Evolutionary conservation across 2,888 invertebrate species (phyloP), one percentile per base, ranked within the genome.

Genomic region (Periphyllus acericola): DNA sequence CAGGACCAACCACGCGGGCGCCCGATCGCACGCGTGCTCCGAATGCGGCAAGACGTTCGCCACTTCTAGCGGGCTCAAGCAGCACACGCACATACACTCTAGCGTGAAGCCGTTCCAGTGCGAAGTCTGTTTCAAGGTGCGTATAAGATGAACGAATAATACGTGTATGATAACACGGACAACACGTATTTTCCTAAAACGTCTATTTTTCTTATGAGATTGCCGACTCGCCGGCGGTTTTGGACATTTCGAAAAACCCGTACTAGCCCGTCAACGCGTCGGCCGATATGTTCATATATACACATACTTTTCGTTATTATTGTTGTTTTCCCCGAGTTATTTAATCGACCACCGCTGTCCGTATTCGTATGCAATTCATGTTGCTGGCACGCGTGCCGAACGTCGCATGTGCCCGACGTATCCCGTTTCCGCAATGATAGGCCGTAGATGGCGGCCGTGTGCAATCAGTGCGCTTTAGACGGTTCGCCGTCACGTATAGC

Each of bases 21-120:
- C 98, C 79, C 94, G 99, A 91, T 96, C 96, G 91, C 99, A 99
- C 94, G 98, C 98, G 90, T 99, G 99, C 92, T 95, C 96, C 89
- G 98, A 99, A 93, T 99, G 99, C 93, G 99, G 99, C 90, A 99
- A 99, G 93, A 98, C 98, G 89, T 99, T 99, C 93, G 97, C 96
- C 80, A 98, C 99, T 71, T 97, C 98, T 89, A 98, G 98, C 90
- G 99, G 99, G 71, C 94, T 99, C 87, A 99, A 99, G 92, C 99
- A 99, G 92, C 99, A 99, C 93, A 98, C 98, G 60, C 99, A 99
- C 93, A 99, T 99, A 91, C 99, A 99, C 93, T 97, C 97, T 91
- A 97, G 97, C 91, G 96, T 98, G 90, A 99, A 99, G 92, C 99
- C 99, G 6, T 99, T 99, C 93, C 96, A 96, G 94, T 98, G 98